phyloP scores from a whole-genome alignment of 2,888 invertebrate genomes.

The Agriopis aurantiaria region DNA sequence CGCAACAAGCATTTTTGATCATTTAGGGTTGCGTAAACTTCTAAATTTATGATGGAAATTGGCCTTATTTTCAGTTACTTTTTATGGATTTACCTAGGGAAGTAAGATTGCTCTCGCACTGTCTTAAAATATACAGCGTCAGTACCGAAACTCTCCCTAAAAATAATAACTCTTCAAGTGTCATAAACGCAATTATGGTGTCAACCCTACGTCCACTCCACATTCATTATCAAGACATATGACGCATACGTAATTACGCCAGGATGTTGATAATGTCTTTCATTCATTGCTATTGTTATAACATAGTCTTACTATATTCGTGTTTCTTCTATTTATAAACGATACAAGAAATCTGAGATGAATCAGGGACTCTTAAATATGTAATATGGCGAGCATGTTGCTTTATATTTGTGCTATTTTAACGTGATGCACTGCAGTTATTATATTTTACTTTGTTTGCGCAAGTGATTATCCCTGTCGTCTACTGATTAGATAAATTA shows the following conservation, averaged over 20 bases:
- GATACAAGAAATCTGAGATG: constrained; percentile 45
- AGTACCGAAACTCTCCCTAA: constrained; percentile 3
- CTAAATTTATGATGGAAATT: neutral
- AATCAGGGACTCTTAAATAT: constrained; percentile 50
- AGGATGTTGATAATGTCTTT: constrained; percentile 77
- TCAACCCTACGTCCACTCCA: constrained; percentile 26
- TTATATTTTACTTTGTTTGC: constrained; percentile 23
- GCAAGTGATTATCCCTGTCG: constrained; percentile 37
- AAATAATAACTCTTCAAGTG: constrained; percentile 13
- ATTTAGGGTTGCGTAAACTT: constrained; percentile 14
- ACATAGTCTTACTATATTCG: constrained; percentile 52
- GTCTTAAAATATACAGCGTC: neutral
- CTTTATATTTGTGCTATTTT: constrained; percentile 23
- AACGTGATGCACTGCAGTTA: constrained; percentile 19
- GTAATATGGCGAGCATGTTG: constrained; percentile 36
- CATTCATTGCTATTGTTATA: constrained; percentile 69
- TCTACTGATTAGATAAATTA: constrained; percentile 40
- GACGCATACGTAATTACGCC: constrained; percentile 69
- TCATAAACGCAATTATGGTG: constrained; percentile 15
- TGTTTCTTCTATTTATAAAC: constrained; percentile 65
- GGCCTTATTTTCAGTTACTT: neutral
- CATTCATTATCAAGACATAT: constrained; percentile 53
- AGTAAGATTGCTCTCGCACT: neutral
- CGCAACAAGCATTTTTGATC: constrained; percentile 47
- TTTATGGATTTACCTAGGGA: neutral